Conservation (phyloP, 1,140 invertebrate genomes). For the Nephotettix cincticeps region DNA sequence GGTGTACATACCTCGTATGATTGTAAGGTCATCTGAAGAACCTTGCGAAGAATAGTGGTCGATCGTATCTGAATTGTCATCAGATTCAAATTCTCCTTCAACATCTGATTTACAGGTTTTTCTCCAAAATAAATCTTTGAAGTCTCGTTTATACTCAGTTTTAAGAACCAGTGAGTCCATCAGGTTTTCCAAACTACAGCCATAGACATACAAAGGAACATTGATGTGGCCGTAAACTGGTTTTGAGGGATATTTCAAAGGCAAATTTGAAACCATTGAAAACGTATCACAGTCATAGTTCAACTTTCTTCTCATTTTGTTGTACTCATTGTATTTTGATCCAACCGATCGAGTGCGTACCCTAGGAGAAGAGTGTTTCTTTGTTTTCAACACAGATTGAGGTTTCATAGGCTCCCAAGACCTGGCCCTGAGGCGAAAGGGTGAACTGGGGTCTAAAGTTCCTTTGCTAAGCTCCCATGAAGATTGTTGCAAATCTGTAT, state of each 20-base stretch:
- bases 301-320: conserved; percentile 3
- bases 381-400: conserved; percentile 18
- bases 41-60: conserved; percentile 1
- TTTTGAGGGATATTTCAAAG: neutral
- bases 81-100: conserved; percentile 8
- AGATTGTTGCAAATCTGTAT: neutral
- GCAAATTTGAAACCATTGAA: neutral
- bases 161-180: conserved; percentile 36
- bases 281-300: neutral
- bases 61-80: conserved; percentile 1
- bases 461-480: conserved; percentile 14
- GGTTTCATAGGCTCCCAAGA: conserved; percentile 41
- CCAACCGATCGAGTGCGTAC: conserved; percentile 41
- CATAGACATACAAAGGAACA: conserved; percentile 69
- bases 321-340: conserved; percentile 24
- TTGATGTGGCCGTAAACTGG: conserved; percentile 41
- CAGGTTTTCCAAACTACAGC: conserved; percentile 56
- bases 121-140: conserved; percentile 7
- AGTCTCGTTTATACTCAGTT: conserved; percentile 11
- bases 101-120: neutral
- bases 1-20: conserved; percentile 27
- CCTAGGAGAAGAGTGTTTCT: conserved; percentile 33
- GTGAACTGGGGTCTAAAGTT: conserved; percentile 12
- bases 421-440: conserved; percentile 39
- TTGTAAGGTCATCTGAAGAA: conserved; percentile 17